Base-by-base conservation (phyloP, 2,113 vertebrate genomes). In the Phyllostomus discolor region DNA sequence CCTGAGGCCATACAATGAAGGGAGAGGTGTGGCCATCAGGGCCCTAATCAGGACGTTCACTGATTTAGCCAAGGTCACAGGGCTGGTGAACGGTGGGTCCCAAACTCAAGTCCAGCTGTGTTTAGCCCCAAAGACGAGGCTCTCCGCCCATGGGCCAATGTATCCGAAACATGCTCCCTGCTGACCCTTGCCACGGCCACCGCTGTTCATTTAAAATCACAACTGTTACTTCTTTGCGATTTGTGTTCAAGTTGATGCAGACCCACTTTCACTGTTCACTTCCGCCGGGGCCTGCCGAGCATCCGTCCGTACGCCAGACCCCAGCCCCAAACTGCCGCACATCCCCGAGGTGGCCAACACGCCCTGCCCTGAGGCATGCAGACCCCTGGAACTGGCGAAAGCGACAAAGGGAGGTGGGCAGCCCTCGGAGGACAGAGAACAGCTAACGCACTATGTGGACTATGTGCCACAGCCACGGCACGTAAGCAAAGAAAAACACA, bases 391-490 rank as follows among this genome's bases (percentile, higher is more conserved):
- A 82, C 26, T 14, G 20, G 41, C 2, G 16, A 4, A 72, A 46
- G 26, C 19, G 10, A 59, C 2, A 2, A 78, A 48, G 12, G 10
- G 7, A 46, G 31, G 2, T 6, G 5, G 48, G 48, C 7, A 41
- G 5, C 17, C 75, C 17, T 64, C 52, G 41, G 35, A 72, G 35
- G 16, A 79, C 76, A 79, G 84, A 50, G 66, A 69, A 52, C 35
- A 22, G 24, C 41, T 28, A 12, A 50, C 10, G 11, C 4, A 12
- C 38, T 0, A 2, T 17, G 26, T 0, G 69, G 41, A 5, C 50
- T 6, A 7, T 12, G 3, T 19, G 20, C 14, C 31, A 7, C 24
- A 24, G 11, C n/a, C 0, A 10, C 0, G 38, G 43, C 1, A 35
- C 0, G 2, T 0, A 46, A 57, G 57, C 64, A 28, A 50, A 6